Evolutionary conservation across 2,113 vertebrate species (phyloP).

Genomic region (Paramisgurnus dabryanus): DNA sequence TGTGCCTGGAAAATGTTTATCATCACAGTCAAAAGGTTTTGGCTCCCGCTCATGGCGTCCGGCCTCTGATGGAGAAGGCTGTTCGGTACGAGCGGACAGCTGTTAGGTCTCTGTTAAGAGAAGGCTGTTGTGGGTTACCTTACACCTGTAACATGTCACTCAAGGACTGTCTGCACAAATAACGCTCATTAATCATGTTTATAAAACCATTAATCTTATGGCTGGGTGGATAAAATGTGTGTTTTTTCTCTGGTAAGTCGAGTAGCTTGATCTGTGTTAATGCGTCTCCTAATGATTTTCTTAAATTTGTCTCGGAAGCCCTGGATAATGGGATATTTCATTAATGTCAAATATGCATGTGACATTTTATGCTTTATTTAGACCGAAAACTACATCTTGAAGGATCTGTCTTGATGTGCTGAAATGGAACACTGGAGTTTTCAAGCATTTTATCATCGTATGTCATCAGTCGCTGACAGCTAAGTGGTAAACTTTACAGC

Average conservation of each 20-base stretch:
- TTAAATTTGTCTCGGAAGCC: constrained; percentile 23
- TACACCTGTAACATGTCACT: constrained; percentile 79
- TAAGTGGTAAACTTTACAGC: constrained; percentile 24
- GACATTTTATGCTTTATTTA: constrained; percentile 28
- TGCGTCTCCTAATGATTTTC: constrained; percentile 26
- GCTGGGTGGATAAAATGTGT: constrained; percentile 35
- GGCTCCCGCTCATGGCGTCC: constrained; percentile 54
- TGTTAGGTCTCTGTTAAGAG: constrained; percentile 50
- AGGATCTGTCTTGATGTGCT: constrained; percentile 21
- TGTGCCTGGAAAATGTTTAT: constrained; percentile 70
- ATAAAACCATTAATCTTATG: constrained; percentile 75
- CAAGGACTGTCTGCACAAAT: constrained; percentile 71
- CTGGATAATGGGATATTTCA: constrained; percentile 38
- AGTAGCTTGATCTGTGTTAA: constrained; percentile 28
- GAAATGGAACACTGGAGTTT: constrained; percentile 34
- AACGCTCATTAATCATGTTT: constrained; percentile 76
- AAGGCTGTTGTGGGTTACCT: constrained; percentile 48
- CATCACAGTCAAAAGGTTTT: constrained; percentile 68
- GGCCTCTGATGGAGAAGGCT: constrained; percentile 59
- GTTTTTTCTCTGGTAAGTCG: constrained; percentile 24
- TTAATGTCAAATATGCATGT: constrained; percentile 17
- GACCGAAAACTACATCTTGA: constrained; percentile 12
- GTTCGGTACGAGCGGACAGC: constrained; percentile 45
- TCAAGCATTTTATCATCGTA: constrained; percentile 39
- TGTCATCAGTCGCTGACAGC: constrained; percentile 18